Evolutionary conservation across 2,888 invertebrate genomes (phyloP), one percentile per base, ranked within the genome.

Genomic region (Tipula unca): DNA sequence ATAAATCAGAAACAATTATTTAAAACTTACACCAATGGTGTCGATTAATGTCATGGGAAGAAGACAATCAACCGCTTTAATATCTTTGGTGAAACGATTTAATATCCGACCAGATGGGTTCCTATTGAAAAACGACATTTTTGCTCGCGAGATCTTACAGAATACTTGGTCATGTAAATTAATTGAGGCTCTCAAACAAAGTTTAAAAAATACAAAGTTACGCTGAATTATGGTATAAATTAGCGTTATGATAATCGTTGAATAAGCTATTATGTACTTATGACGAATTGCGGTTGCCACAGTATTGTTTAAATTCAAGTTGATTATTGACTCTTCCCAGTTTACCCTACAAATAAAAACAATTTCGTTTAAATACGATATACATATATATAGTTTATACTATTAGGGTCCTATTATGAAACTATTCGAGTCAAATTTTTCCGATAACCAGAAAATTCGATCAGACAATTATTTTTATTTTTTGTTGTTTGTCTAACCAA

Each of bases 131-230:
- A 96, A 96, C 89, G 93, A 92, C 92, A 96, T 94, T 0, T 94
- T 94, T 0, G 95, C 93, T 85, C 93, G 91, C 0, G 95, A 93
- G 0, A 96, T 93, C 0, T 93, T 93, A 85, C 94, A 93, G 88
- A 98, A 97, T 92, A 98, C 96, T 1, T 90, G 92, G 88, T 96
- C 94, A 89, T 98, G 98, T 0, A 98, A 91, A 2, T 91, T 92
- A 20, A 93, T 91, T 0, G 97, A 96, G 0, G 96, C 95, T 29
- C 92, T 92, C 89, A 96, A 94, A 88, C 96, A 96, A 87, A 95
- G 93, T 87, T 92, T 92, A 89, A 95, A 96, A 88, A 93, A 93
- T 0, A 90, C 86, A 84, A 89, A 89, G 0, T 91, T 91, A 85
- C 91, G 85, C 48, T 86, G 83, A 69, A 86, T 32, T 42, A 90